Evolutionary conservation across 2,888 invertebrate genomes (phyloP), one percentile per base, ranked within the genome.

Genomic region (Folsomia manolachei): DNA sequence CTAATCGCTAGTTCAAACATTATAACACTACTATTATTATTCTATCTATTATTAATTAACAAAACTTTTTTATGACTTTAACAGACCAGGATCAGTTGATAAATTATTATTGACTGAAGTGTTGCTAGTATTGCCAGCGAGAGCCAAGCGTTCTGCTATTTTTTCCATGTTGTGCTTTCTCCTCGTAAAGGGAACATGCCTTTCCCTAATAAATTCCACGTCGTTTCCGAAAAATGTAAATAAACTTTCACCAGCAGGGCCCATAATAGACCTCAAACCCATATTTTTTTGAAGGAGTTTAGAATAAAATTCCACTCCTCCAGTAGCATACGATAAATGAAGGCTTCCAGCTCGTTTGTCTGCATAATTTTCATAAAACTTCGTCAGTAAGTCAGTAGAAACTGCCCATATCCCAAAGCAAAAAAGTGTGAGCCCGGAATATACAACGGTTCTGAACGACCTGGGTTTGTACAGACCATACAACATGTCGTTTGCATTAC

Each of bases 291-390:
- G 85, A 53, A 92, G 82, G 26, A 88, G 82, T 84, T 92, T 92
- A 26, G 88, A 87, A 82, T 93, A 94, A 84, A 88, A 94, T 82
- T 90, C 89, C 27, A 89, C 84, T 1, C 92, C 94, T 63, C 92
- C 92, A 82, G 89, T 86, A 11, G 89, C 84, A 83, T 89, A 92
- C 61, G 89, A 86, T 56, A 85, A 83, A 56, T 89, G 89, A 71
- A 90, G 82, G 27, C 86, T 83, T 75, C 88, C 87, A 23, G 94
- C 84, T 75, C 85, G 83, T 70, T 87, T 84, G 82, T 94, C 93
- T 23, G 88, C 87, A 14, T 85, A 78, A 9, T 85, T 83, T 82
- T 94, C 93, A 82, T 86, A 88, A 79, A 86, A 81, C 24, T 89
- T 85, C 82, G 89, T 88, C 14, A 89, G 86, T 77, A 85, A 84